Base-by-base conservation (phyloP, 2,797 vertebrate species). In the Fratercula arctica region DNA sequence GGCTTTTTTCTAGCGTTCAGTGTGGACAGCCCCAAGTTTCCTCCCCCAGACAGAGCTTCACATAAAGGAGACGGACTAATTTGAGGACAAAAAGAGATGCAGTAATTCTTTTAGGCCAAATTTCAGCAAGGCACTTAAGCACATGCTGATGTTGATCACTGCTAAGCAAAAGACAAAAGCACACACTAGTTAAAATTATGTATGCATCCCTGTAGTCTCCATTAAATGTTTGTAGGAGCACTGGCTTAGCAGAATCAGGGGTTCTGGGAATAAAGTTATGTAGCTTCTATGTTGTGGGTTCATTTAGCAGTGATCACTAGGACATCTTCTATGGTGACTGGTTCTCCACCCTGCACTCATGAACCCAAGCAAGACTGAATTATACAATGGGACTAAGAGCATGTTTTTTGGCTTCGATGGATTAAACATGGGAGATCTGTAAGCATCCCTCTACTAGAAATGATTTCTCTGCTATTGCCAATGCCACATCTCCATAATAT, bases 61-160 rank as follows among this genome's bases (percentile, higher is more conserved):
- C 60, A 18, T 53, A 61, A 77, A 87, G 80, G 77, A 95, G 90
- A 80, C 53, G 19, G 10, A 70, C 25, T 57, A 51, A 85, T 79
- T 51, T 53, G 78, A 76, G 67, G 83, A 85, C 67, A 77, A 68
- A 90, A 88, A 76, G 64, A 89, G 60, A 89, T 51, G 68, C 48
- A 51, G 20, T 41, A 70, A 66, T 87, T 93, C 67, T 48, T 93
- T 41, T 13, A 79, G 85, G 89, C 54, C 83, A 45, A 59, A 41
- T 86, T 81, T 90, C 73, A 90, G 43, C 94, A 95, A 91, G 94
- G 93, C 93, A 95, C 93, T 95, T 90, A 33, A 80, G 92, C 84
- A 94, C 53, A 60, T 28, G 87, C 85, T 77, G 79, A 79, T 87
- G 80, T 74, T 6, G 0, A 60, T 66, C 20, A 10, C 43, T 87